phyloP scores from a whole-genome alignment of 2,113 vertebrate genomes.

The Parotia lawesii region DNA sequence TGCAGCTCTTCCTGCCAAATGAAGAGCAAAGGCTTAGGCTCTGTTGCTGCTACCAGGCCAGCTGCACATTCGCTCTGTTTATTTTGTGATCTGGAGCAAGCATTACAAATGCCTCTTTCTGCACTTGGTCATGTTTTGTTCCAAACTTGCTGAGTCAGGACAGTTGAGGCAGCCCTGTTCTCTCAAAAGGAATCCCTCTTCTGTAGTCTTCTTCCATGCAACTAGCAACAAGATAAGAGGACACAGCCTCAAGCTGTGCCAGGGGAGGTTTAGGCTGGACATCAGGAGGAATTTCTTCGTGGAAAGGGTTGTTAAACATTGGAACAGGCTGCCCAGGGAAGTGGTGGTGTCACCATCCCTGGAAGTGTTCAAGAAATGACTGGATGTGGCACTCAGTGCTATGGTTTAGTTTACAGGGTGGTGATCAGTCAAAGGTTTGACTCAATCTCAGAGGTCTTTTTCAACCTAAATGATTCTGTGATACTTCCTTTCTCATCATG shows the following conservation, averaged over 20 bases:
- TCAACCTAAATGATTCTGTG: background rate
- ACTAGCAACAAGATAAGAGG: background rate
- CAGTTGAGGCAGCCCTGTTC: background rate
- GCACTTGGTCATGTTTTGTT: background rate
- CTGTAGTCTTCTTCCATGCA: background rate
- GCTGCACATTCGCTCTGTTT: background rate
- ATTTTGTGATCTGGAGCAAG: background rate
- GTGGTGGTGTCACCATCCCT: background rate
- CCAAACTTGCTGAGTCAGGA: background rate
- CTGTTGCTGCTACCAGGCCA: background rate
- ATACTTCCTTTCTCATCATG: background rate
- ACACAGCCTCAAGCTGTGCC: background rate
- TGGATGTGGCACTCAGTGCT: background rate
- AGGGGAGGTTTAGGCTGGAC: background rate
- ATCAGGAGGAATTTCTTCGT: background rate
- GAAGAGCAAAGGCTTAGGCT: background rate
- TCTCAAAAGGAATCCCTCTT: background rate
- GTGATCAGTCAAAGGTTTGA: background rate
- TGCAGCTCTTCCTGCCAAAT: background rate
- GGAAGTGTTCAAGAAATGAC: fast-evolving
- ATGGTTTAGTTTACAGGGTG: background rate
- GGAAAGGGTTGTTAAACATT: background rate
- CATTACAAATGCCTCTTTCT: background rate
- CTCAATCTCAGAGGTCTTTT: background rate
- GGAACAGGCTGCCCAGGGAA: background rate